A percentile compares a stretch with the other conserved stretches of the same genome.
phyloP scores from a whole-genome alignment of 2,888 invertebrate species.

The Drosophila subsilvestris region DNA sequence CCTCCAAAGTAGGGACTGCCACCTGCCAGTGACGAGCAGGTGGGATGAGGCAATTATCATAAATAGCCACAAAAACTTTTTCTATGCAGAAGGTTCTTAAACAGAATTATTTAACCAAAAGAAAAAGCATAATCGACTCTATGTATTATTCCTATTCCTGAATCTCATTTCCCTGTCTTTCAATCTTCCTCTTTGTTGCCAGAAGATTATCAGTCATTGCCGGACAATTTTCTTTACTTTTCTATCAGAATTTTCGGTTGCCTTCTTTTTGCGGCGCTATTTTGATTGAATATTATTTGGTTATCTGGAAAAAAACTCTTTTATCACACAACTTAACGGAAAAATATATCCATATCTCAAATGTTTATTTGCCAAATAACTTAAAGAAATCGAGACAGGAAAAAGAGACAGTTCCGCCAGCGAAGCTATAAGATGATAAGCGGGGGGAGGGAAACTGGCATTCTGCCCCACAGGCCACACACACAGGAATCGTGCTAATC shows the following conservation, averaged over 20 bases:
- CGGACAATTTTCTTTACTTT: too few species aligned
- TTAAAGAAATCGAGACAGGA: conserved; percentile 18
- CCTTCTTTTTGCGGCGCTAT: too few species aligned
- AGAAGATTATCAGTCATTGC: too few species aligned
- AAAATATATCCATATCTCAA: conserved; percentile 12
- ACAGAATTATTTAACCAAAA: too few species aligned
- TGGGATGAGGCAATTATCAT: conserved; percentile 53
- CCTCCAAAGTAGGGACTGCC: background rate
- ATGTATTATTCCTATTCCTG: too few species aligned
- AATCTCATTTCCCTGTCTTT: too few species aligned
- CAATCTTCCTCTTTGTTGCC: too few species aligned
- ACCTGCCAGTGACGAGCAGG: conserved; percentile 41
- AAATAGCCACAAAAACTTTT: conserved; percentile 32
- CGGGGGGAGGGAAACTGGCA: conserved; percentile 13
- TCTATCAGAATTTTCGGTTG: too few species aligned
- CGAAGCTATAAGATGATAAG: conserved; percentile 36
- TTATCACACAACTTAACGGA: conserved; percentile 21
- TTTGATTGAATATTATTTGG: background rate
- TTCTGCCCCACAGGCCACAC: conserved; percentile 50
- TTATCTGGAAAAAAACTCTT: conserved; percentile 10
- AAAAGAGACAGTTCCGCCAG: conserved; percentile 32
- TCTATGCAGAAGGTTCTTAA: background rate
- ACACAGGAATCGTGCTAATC: conserved; percentile 69
- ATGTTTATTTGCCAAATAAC: conserved; percentile 42
- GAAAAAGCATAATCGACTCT: too few species aligned